Evolutionary conservation across 2,797 vertebrate genomes (phyloP).

Genomic region (Tokudaia tokunoshimensis): DNA sequence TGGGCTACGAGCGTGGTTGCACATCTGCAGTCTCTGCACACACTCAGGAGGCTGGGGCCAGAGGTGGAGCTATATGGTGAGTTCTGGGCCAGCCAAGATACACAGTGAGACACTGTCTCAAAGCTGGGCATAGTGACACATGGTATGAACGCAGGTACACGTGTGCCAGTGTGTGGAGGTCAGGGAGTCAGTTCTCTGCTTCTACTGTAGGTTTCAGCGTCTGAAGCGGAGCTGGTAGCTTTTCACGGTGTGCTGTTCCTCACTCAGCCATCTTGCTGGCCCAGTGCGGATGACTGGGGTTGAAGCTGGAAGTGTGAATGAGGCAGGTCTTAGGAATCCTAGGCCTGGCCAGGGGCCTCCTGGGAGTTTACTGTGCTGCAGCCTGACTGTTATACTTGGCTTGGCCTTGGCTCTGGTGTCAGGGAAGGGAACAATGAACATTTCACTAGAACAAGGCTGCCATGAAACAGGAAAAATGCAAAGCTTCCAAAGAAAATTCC

Average conservation of each 20-base stretch:
- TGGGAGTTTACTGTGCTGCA: neutral
- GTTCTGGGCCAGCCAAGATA: neutral
- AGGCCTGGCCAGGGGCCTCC: neutral
- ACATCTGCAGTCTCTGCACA: neutral
- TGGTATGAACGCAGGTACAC: neutral
- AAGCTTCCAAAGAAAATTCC: constrained; percentile 9
- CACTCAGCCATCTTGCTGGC: no score
- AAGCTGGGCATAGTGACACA: neutral
- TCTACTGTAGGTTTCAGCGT: neutral
- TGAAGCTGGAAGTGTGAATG: neutral
- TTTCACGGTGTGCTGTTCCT: neutral
- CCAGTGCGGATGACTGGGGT: neutral
- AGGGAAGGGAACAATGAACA: neutral
- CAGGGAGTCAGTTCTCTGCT: neutral
- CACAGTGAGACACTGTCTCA: neutral
- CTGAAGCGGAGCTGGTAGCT: neutral
- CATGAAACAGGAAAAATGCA: neutral
- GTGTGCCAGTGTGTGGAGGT: neutral
- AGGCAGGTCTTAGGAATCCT: neutral
- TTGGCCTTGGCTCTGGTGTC: neutral
- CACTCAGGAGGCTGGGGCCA: neutral
- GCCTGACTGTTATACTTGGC: neutral
- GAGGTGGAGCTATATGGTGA: neutral
- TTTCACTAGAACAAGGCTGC: neutral
- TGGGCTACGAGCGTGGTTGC: neutral